Percentiles rank a stretch among this genome's conserved stretches.
phyloP scores from a whole-genome alignment of 2,888 invertebrate genomes.

The Hyppa rectilinea region DNA sequence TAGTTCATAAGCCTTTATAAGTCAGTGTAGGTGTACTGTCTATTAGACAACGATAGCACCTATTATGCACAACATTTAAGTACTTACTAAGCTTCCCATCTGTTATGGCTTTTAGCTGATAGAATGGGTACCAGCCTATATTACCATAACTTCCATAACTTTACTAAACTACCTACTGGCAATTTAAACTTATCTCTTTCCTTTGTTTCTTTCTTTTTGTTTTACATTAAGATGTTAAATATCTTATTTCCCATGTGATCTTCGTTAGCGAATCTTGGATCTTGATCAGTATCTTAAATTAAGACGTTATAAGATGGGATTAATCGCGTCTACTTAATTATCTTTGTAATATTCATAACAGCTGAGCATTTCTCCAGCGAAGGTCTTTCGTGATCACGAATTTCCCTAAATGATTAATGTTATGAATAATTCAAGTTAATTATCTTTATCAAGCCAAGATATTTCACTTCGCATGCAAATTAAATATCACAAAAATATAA shows the following conservation, averaged over 20 bases:
- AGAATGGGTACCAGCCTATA: not conserved
- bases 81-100: not conserved
- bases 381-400: slow-evolving; percentile 35
- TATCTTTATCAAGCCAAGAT: slow-evolving; percentile 47
- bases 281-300: not conserved
- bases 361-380: slow-evolving; percentile 27
- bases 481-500: slow-evolving; percentile 14
- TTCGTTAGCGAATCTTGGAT: not conserved
- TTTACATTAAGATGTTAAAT: not conserved
- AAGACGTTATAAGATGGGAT: slow-evolving; percentile 13
- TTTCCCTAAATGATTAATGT: slow-evolving; percentile 52
- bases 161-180: too few relatives aligned
- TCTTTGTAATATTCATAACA: slow-evolving; percentile 36
- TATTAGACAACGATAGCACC: not conserved
- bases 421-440: slow-evolving; percentile 49
- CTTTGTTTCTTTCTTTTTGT: not conserved
- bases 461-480: slow-evolving; percentile 50
- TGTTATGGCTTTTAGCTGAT: not conserved
- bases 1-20: not conserved
- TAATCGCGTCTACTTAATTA: slow-evolving; percentile 40
- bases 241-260: not conserved
- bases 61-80: slow-evolving; percentile 1
- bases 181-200: not conserved
- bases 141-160: not conserved
- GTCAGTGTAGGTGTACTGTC: not conserved